These are phyloP conservation scores for Leptinotarsa rubiginosa DNA, from an alignment of 2,888 invertebrate species.

Conservation along the genomic window DNA sequence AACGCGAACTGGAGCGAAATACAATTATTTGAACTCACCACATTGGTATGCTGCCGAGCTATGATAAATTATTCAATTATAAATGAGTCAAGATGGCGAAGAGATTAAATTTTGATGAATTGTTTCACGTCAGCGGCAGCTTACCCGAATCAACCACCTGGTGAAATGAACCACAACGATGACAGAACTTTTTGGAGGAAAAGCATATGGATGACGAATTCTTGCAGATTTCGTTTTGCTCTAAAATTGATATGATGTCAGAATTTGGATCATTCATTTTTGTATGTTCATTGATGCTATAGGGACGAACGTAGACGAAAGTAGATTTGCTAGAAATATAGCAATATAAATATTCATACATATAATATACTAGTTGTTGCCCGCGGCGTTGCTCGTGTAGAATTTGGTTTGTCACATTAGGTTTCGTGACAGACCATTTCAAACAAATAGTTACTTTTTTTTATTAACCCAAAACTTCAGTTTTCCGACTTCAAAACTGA, in stretches of 20 bases:
- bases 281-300: background rate
- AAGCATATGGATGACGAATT: constrained; percentile 32
- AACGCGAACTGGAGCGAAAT: constrained; percentile 1
- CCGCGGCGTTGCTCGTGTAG: too few species aligned
- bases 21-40: constrained; percentile 1
- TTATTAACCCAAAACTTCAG: too few species aligned
- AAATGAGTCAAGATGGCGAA: constrained; percentile 44
- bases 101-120: constrained; percentile 52
- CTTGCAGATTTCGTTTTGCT: background rate
- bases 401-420: too few species aligned
- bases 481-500: too few species aligned
- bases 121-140: constrained; percentile 41
- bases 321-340: too few species aligned
- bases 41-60: constrained; percentile 40
- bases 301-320: background rate
- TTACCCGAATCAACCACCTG: constrained; percentile 53
- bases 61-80: constrained; percentile 48
- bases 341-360: too few species aligned
- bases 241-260: background rate
- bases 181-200: constrained; percentile 39
- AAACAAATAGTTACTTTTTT: too few species aligned
- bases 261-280: constrained; percentile 1
- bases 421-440: too few species aligned
- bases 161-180: constrained; percentile 33
- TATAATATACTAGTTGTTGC: too few species aligned